Conservation (phyloP, 1,140 invertebrate genomes). For the Lasaia peninsularis region DNA sequence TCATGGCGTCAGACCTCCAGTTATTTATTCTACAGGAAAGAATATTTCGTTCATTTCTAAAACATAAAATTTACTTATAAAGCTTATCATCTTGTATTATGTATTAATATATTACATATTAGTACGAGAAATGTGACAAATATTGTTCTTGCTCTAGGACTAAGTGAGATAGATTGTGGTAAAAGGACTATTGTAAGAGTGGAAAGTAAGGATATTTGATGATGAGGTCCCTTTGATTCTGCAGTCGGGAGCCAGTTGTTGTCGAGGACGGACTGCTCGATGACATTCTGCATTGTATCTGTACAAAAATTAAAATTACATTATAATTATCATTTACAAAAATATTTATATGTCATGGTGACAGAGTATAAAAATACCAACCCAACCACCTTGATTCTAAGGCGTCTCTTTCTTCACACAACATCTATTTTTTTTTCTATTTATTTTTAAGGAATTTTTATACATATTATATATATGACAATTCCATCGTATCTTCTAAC, state of each 20-base stretch:
- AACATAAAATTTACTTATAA: conserved; percentile 42
- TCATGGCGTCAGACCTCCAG: too few species aligned
- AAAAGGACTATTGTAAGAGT: conserved; percentile 31
- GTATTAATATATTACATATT: conserved; percentile 32
- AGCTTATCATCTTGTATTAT: conserved; percentile 61
- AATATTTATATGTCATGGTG: too few species aligned
- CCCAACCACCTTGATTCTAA: too few species aligned
- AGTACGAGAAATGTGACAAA: conserved; percentile 24
- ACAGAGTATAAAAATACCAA: too few species aligned
- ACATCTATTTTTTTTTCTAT: too few species aligned
- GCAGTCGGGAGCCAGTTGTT: conserved; percentile 69
- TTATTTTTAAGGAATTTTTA: too few species aligned
- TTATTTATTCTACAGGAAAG: too few species aligned
- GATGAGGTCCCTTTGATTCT: conserved; percentile 42
- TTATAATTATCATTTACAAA: too few species aligned
- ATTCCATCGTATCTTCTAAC: too few species aligned
- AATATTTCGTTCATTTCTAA: conserved; percentile 12
- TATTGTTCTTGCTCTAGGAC: conserved; percentile 16
- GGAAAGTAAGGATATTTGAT: conserved; percentile 37
- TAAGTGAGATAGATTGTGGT: conserved; percentile 1
- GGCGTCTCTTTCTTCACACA: too few species aligned
- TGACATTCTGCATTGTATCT: conserved; percentile 72
- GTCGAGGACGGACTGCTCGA: conserved; percentile 68
- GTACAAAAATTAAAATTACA: too few species aligned
- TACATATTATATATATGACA: too few species aligned